phyloP scores from a whole-genome alignment of 2,113 vertebrate species.

The Gallinago undulata region DNA sequence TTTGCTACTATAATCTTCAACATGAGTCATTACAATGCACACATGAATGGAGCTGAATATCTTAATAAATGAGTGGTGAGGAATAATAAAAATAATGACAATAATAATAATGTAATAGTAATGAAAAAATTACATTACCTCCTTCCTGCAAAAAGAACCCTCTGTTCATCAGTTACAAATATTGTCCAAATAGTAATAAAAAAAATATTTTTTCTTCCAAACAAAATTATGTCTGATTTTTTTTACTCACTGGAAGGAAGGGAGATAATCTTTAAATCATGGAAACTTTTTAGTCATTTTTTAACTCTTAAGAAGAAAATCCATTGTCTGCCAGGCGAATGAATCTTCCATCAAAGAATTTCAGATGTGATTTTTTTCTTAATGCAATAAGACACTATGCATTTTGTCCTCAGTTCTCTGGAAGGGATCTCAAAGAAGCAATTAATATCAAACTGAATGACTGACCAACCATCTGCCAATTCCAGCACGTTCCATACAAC shows the following conservation, averaged over 20 bases:
- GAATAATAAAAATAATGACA: not conserved
- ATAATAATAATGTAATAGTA: not conserved
- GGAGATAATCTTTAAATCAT: conserved; percentile 35
- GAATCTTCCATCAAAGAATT: conserved; percentile 29
- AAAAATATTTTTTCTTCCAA: not conserved
- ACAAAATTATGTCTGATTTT: not conserved
- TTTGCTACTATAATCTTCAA: not conserved
- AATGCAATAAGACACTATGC: conserved; percentile 35
- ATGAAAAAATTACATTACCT: not conserved
- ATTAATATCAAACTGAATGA: conserved; percentile 64
- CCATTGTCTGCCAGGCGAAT: not conserved
- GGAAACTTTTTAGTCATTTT: not conserved
- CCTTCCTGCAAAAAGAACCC: not conserved
- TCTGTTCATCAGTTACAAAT: not conserved
- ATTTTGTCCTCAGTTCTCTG: conserved; percentile 48
- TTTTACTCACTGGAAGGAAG: not conserved
- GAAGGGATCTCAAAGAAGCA: conserved; percentile 48
- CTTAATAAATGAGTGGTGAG: not conserved
- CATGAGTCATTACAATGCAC: not conserved
- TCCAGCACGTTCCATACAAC: conserved; percentile 50
- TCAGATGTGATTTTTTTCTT: conserved; percentile 38
- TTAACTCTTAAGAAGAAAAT: conserved; percentile 5
- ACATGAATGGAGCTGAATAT: not conserved
- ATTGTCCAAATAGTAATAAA: not conserved
- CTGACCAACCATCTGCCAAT: conserved; percentile 45